These are phyloP conservation scores for Ypsolopha sequella DNA, from an alignment of 2,888 invertebrate genomes.

Conservation along the genomic window DNA sequence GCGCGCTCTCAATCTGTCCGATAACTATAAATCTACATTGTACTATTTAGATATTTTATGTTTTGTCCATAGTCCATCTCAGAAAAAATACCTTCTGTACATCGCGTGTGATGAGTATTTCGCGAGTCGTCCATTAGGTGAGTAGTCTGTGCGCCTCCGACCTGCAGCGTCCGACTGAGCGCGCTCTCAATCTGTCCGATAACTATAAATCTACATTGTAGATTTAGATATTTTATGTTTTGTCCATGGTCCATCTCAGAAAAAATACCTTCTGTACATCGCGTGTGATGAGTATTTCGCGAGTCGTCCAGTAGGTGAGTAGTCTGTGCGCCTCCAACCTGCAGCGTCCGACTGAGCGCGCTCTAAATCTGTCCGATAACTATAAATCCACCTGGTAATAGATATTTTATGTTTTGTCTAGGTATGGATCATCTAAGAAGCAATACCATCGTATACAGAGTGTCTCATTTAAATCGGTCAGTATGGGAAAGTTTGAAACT, in stretches of 20 bases:
- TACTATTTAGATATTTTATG: no score
- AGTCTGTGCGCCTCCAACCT: constrained; percentile 37
- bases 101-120: constrained; percentile 9
- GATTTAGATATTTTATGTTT: no score
- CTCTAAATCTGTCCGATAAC: constrained; percentile 6
- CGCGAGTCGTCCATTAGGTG: constrained; percentile 50
- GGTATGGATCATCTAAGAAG: no score
- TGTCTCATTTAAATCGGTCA: no score
- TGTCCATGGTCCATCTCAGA: no score
- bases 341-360: constrained; percentile 18
- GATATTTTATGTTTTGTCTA: no score
- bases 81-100: neutral
- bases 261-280: neutral
- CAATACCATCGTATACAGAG: no score
- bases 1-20: constrained; percentile 8
- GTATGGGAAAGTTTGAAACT: no score
- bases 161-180: constrained; percentile 19
- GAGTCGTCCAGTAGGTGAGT: constrained; percentile 45
- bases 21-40: neutral
- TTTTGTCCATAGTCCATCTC: no score
- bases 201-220: neutral
- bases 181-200: constrained; percentile 8
- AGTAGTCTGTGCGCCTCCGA: constrained; percentile 39
- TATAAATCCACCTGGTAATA: neutral
- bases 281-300: constrained; percentile 20